Evolutionary conservation across 2,888 invertebrate genomes (phyloP).

Genomic region (Mesochorus sp.): DNA sequence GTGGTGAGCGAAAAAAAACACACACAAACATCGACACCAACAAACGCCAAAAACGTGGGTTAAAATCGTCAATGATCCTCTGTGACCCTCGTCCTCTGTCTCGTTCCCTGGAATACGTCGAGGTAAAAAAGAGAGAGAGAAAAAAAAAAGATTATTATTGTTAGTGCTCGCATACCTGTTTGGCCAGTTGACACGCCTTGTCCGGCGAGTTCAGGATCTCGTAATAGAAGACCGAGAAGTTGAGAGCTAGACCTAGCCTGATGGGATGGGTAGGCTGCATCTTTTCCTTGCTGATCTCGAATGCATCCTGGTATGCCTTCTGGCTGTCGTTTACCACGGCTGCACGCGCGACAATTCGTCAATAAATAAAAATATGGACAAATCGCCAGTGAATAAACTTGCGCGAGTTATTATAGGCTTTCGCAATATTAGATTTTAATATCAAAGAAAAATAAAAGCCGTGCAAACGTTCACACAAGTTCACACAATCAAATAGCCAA

Average conservation of each 20-base stretch:
- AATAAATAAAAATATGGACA: constrained; percentile 41
- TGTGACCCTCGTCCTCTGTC: constrained; percentile 61
- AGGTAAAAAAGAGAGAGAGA: constrained; percentile 51
- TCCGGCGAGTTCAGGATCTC: constrained; percentile 88
- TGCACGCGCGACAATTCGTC: constrained; percentile 79
- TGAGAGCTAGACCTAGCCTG: constrained; percentile 97
- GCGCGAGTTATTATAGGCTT: constrained; percentile 24
- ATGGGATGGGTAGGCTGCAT: constrained; percentile 99
- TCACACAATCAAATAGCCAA: too few species aligned
- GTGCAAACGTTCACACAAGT: too few species aligned
- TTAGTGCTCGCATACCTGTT: constrained; percentile 83
- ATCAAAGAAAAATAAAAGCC: not conserved
- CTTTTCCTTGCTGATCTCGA: constrained; percentile 97
- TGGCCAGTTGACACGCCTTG: constrained; percentile 87
- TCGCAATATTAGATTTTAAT: not conserved
- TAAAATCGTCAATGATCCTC: constrained; percentile 34
- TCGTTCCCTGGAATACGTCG: constrained; percentile 49
- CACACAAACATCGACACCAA: constrained; percentile 40
- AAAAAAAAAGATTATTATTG: constrained; percentile 30
- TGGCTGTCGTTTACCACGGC: constrained; percentile 97
- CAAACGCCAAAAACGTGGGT: constrained; percentile 35
- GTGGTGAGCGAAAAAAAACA: constrained; percentile 11
- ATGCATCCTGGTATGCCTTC: constrained; percentile 98
- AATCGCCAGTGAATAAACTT: constrained; percentile 48
- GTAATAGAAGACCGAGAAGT: constrained; percentile 92